phyloP scores from a whole-genome alignment of 1,140 invertebrate species.

The Zaprionus ornatus region DNA sequence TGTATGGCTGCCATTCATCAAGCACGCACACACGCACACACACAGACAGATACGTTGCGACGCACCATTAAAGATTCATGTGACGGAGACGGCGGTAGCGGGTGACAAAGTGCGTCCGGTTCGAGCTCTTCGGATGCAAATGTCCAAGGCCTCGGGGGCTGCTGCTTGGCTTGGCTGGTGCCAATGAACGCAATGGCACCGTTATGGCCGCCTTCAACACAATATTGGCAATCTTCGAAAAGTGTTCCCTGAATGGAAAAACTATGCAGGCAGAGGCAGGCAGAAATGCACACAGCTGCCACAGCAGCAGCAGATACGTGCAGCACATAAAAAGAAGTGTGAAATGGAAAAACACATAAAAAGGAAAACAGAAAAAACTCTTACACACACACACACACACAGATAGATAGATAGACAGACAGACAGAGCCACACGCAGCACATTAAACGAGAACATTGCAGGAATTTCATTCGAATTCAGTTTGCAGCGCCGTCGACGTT shows the following conservation, averaged over 20 bases:
- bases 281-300: slow-evolving; percentile 51
- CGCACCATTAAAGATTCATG: slow-evolving; percentile 71
- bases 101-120: slow-evolving; percentile 79
- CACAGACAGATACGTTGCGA: slow-evolving; percentile 30
- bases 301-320: slow-evolving; percentile 29
- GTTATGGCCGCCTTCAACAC: slow-evolving; percentile 53
- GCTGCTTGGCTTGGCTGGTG: slow-evolving; percentile 25
- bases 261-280: slow-evolving; percentile 41
- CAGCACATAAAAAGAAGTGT: slow-evolving; percentile 58
- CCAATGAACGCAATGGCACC: slow-evolving; percentile 46
- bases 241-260: slow-evolving; percentile 40
- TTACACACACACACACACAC: slow-evolving; percentile 10
- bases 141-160: slow-evolving; percentile 38
- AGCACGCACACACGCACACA: slow-evolving; percentile 40
- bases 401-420: neutral
- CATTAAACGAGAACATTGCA: slow-evolving; percentile 41
- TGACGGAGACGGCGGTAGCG: slow-evolving; percentile 38
- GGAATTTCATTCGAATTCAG: slow-evolving; percentile 48
- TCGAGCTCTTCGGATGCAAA: slow-evolving; percentile 74
- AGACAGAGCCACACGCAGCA: slow-evolving; percentile 6
- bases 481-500: slow-evolving; percentile 27
- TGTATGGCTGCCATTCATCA: slow-evolving; percentile 47
- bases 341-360: slow-evolving; percentile 52
- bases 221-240: slow-evolving; percentile 62
- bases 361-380: slow-evolving; percentile 19